Evolutionary conservation across 2,888 invertebrate genomes (phyloP), one percentile per base, ranked within the genome.

Genomic region (Eristalis intricaria): DNA sequence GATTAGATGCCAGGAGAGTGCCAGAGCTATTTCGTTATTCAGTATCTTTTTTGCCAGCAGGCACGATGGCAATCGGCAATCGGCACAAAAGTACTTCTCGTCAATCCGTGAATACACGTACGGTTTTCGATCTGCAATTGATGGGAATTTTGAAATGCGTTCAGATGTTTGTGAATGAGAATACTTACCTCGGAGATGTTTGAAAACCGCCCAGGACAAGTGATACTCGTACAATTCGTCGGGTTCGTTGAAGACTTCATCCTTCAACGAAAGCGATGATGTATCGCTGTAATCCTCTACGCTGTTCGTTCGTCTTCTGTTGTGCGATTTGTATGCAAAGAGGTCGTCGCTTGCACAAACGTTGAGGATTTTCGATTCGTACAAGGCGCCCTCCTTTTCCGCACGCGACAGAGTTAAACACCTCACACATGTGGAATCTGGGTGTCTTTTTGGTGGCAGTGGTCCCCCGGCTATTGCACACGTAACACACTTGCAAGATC

Each of bases 201-300:
- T 92, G 76, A 93, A 93, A 23, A 93, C 92, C 23, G 92, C 92
- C 93, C 93, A 93, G 71, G 93, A 91, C 56, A 93, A 90, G 86
- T 93, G 93, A 89, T 93, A 93, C 63, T 90, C 70, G 65, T 88
- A 65, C 75, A 73, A 64, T 69, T 85, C 83, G 11, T 86, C 88
- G 1, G 84, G 85, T 61, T 89, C 83, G 43, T 85, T 86, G 32
- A 84, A 79, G 10, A 88, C 86, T 50, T 81, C 79, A 79, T 89
- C 89, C 68, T 77, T 76, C 43, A 40, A 81, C 58, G 19, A 90
- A 50, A 22, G 82, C 76, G 56, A 91, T 89, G 80, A 91, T 85
- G 86, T 90, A 75, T 90, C 90, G 11, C 89, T 89, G 26, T 90
- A 81, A 56, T 90, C 90, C 40, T 89, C 90, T n/a, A 90, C 69